These are phyloP conservation scores for Oreortyx pictus DNA, from an alignment of 2,797 vertebrate species.

Conservation along the genomic window DNA sequence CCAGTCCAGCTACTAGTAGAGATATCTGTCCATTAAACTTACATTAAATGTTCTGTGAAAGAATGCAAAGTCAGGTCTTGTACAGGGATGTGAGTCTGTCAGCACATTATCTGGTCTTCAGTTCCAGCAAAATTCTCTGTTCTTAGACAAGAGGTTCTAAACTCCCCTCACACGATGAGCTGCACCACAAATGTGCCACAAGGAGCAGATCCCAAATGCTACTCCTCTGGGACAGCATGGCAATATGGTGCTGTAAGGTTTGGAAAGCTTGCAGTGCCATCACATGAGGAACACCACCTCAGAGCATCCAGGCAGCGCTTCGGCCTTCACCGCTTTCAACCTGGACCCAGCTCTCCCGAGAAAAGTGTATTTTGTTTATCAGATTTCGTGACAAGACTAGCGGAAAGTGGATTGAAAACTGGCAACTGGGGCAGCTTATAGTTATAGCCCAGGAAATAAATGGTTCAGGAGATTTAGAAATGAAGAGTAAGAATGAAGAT, in stretches of 20 bases:
- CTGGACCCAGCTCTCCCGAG: background rate
- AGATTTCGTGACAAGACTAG: slow-evolving; percentile 25
- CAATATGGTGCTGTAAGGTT: background rate
- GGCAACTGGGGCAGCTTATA: slow-evolving; percentile 20
- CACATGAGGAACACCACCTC: background rate
- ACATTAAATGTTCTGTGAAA: background rate
- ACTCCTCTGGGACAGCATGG: background rate
- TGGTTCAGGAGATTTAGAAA: slow-evolving; percentile 34
- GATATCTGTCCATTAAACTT: background rate
- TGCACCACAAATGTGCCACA: background rate
- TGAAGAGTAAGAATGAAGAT: background rate
- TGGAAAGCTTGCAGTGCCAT: background rate
- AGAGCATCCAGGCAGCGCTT: background rate
- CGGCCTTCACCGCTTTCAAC: background rate
- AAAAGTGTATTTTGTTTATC: slow-evolving; percentile 27
- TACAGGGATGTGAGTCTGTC: background rate
- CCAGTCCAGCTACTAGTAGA: background rate
- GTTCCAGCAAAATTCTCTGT: background rate
- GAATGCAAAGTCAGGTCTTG: background rate
- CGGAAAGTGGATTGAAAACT: slow-evolving; percentile 19
- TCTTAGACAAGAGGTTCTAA: background rate
- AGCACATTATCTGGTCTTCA: background rate
- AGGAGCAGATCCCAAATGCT: background rate
- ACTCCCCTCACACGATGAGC: background rate
- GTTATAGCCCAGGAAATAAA: slow-evolving; percentile 30